Percentiles rank a stretch among this genome's conserved stretches.
phyloP scores from a whole-genome alignment of 2,888 invertebrate species.

The Piscicola geometra region DNA sequence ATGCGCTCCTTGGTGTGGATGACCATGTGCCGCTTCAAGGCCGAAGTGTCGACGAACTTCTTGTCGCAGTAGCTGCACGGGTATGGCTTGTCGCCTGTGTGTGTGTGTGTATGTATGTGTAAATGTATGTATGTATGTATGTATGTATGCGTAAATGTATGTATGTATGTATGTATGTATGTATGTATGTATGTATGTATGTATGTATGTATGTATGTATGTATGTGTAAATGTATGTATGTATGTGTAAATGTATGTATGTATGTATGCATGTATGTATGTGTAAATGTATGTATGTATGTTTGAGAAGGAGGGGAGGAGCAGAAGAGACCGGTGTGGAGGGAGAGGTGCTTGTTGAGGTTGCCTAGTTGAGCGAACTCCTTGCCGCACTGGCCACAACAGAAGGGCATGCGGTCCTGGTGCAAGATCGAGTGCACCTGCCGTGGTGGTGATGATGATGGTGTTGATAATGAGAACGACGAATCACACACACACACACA shows the following conservation, averaged over 20 bases:
- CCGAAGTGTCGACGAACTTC: constrained; percentile 36
- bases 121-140: too few relatives aligned
- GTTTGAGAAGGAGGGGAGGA: neutral
- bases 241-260: too few relatives aligned
- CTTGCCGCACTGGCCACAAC: constrained; percentile 34
- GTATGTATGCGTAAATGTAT: too few relatives aligned
- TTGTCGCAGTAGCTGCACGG: constrained; percentile 35
- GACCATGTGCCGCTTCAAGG: constrained; percentile 34
- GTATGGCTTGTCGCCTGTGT: constrained; percentile 30
- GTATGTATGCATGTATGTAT: too few relatives aligned
- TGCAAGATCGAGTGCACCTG: constrained; percentile 38
- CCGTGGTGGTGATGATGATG: neutral
- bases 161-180: too few relatives aligned
- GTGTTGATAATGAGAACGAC: too few relatives aligned
- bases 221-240: too few relatives aligned
- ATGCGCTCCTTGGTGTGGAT: constrained; percentile 31
- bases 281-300: too few relatives aligned
- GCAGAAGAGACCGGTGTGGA: constrained; percentile 32
- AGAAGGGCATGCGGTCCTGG: constrained; percentile 34
- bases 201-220: too few relatives aligned
- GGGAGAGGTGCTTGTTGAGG: constrained; percentile 36
- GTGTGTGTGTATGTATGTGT: neutral
- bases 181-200: too few relatives aligned
- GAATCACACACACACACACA: too few relatives aligned
- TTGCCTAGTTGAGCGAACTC: constrained; percentile 37